phyloP scores from a whole-genome alignment of 2,797 vertebrate genomes.

The Myotis pilosus region DNA sequence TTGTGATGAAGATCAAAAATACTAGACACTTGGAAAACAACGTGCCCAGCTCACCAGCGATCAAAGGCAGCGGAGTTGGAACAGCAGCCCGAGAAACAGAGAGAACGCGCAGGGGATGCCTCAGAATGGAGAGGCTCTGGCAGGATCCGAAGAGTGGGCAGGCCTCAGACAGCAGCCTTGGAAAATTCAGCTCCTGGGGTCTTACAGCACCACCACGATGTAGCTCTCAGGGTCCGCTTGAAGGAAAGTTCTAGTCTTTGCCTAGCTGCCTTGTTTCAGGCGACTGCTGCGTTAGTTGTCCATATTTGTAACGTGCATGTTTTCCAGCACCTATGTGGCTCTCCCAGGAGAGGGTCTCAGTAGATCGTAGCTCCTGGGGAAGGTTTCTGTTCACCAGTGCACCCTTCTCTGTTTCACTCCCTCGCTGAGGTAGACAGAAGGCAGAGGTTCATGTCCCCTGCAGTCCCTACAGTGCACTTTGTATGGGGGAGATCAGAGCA shows the following conservation, averaged over 20 bases:
- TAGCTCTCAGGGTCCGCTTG: neutral
- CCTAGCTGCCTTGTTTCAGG: neutral
- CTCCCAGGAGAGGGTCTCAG: neutral
- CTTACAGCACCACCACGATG: neutral
- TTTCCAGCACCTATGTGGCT: neutral
- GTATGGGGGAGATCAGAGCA: neutral
- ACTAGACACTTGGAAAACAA: constrained; percentile 24
- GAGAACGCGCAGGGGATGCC: neutral
- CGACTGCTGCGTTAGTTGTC: neutral
- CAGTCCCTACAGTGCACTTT: no score
- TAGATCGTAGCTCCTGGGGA: neutral
- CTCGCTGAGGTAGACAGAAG: neutral
- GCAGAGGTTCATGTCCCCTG: neutral
- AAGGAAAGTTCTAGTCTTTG: neutral
- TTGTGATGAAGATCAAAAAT: constrained; percentile 18
- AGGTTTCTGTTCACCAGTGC: neutral
- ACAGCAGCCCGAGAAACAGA: neutral
- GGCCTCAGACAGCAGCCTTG: neutral
- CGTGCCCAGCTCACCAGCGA: neutral
- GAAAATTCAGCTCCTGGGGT: neutral
- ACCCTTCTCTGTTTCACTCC: neutral
- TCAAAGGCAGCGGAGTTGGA: neutral
- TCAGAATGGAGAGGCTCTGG: neutral
- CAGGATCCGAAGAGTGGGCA: neutral
- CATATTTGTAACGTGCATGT: neutral